These are phyloP conservation scores for Calidris pugnax DNA, from an alignment of 2,113 vertebrate species.

Conservation along the genomic window DNA sequence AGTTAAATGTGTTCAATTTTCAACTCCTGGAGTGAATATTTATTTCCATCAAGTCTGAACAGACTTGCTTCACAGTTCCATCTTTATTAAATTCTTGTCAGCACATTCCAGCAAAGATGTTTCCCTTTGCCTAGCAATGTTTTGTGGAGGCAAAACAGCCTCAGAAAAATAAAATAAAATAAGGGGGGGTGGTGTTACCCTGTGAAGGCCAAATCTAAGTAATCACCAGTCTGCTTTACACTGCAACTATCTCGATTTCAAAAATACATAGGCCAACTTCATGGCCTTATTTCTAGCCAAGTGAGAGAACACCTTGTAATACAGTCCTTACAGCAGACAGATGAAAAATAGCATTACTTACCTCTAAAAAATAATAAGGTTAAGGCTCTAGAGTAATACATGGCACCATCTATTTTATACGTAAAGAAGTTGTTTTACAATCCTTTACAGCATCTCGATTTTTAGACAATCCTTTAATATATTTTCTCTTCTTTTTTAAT, in stretches of 20 bases:
- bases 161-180: not conserved
- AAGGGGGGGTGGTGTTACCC: not conserved
- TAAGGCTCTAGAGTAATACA: not conserved
- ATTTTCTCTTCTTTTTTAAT: not conserved
- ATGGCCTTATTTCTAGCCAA: not conserved
- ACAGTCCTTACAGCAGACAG: not conserved
- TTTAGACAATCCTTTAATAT: not conserved
- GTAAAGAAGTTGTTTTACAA: not conserved
- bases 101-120: conserved; percentile 49
- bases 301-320: not conserved
- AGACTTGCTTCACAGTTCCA: not conserved
- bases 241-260: not conserved
- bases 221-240: not conserved
- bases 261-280: not conserved
- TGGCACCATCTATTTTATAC: not conserved
- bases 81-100: conserved; percentile 47
- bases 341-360: not conserved
- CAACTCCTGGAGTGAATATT: not conserved
- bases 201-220: not conserved
- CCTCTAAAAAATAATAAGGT: not conserved
- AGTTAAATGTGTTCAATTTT: not conserved
- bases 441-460: not conserved
- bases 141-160: not conserved
- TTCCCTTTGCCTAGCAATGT: conserved; percentile 39
- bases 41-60: conserved; percentile 16